phyloP scores from a whole-genome alignment of 1,140 invertebrate species.

The Vollenhovia emeryi region DNA sequence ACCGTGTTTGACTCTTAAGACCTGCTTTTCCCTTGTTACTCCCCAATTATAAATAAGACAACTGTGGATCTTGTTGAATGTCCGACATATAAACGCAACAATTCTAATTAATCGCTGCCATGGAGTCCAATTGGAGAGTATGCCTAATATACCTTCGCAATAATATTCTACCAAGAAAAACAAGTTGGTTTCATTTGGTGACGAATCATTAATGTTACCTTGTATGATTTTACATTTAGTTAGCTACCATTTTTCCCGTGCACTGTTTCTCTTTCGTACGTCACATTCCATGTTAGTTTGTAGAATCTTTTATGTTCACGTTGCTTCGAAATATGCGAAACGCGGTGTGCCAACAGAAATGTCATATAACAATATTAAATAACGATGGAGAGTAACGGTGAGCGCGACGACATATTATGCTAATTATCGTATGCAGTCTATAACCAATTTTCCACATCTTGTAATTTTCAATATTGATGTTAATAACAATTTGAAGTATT shows the following conservation, averaged over 20 bases:
- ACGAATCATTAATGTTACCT: background rate
- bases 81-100: background rate
- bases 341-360: background rate
- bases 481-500: background rate
- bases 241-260: background rate
- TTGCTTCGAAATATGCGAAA: slow-evolving; percentile 4
- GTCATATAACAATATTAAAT: slow-evolving; percentile 17
- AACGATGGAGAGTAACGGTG: background rate
- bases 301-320: background rate
- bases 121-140: background rate
- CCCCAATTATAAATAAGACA: background rate
- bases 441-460: background rate
- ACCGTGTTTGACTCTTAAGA: too few species aligned
- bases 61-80: background rate
- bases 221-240: background rate
- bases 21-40: too few species aligned
- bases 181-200: background rate
- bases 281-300: slow-evolving; percentile 17
- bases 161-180: background rate
- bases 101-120: background rate
- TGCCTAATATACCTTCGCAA: background rate
- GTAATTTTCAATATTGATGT: background rate
- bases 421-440: background rate
- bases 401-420: background rate
- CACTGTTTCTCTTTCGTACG: background rate